Percentiles rank a stretch among this genome's conserved stretches.
Conservation (phyloP, 2,888 invertebrate species). For the Ophioninae sp. region DNA sequence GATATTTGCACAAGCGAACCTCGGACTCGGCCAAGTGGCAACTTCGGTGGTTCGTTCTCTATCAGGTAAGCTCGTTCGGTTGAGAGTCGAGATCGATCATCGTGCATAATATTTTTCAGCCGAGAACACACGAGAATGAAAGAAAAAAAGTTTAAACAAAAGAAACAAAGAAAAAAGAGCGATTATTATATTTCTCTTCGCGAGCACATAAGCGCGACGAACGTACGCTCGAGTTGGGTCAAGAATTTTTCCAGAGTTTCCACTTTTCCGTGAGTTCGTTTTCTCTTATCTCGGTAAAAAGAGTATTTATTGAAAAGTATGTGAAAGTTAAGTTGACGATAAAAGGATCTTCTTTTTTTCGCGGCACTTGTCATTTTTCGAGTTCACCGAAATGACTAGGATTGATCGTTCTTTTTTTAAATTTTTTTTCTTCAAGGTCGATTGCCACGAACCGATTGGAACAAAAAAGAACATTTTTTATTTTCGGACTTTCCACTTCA, state of each 20-base stretch:
- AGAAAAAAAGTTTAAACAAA: background rate
- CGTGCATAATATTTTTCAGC: constrained; percentile 21
- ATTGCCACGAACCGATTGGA: no score
- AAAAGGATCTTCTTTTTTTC: background rate
- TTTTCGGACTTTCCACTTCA: no score
- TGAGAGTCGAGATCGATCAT: constrained; percentile 28
- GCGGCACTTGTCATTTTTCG: background rate
- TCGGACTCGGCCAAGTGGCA: constrained; percentile 95
- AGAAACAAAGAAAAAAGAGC: background rate
- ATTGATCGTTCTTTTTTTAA: no score
- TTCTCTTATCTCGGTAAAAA: background rate
- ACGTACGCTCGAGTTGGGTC: background rate
- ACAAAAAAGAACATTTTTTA: no score
- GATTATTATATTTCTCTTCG: no score
- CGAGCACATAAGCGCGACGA: no score
- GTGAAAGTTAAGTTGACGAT: background rate
- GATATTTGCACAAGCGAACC: constrained; percentile 92
- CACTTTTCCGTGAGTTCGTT: background rate
- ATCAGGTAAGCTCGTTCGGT: constrained; percentile 85
- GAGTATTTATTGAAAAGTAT: background rate
- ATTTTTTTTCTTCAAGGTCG: no score
- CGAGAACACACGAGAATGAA: background rate
- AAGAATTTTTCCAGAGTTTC: background rate
- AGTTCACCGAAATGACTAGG: no score
- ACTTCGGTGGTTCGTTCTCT: constrained; percentile 89